Base-by-base conservation (phyloP, 1,140 invertebrate genomes). In the Aphelenchoides besseyi region DNA sequence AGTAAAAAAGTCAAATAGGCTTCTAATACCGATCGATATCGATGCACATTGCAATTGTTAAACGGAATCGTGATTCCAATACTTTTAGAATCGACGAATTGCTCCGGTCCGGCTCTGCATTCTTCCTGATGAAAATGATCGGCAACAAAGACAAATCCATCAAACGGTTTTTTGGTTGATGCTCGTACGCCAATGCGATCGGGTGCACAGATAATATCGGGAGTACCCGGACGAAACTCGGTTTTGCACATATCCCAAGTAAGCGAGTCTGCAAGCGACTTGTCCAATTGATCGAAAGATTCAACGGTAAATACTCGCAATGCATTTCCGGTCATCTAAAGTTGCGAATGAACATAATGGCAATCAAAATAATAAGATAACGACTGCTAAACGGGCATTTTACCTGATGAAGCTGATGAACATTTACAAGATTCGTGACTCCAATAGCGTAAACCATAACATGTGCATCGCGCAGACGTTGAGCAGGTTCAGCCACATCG, bases 201-300 rank as follows among this genome's bases (percentile, higher is more conserved):
- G 16, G 79, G 74, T 2, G 74, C 81, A 69, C 82, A 83, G 36
- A 83, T 83, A 16, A 83, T 83, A 53, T 83, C 82, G 3, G 82
- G 82, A 1, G 81, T 81, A 30, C 82, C 82, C 0, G 82, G 82
- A 18, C 82, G 70, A 68, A 83, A 83, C 48, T 83, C 82, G 9
- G 82, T 84, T 36, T 80, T 74, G 72, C 82, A 83, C 82, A 84
- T 84, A 55, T 84, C 79, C 78, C 80, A 83, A 28, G 82, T 83
- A 9, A 83, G 52, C 2, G 82, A 83, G 53, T 84, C 82, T 33
- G 81, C 82, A 23, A 83, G 59, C 30, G 80, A 75, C 61, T 74
- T 70, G 69, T 83, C 82, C 23, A 84, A 53, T 69, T 84, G 72
- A 12, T 83, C 82, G 53, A 84, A 84, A 0, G 80, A 69, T 63